Conservation (phyloP, 2,888 invertebrate species). For the Heliconius cydno region DNA sequence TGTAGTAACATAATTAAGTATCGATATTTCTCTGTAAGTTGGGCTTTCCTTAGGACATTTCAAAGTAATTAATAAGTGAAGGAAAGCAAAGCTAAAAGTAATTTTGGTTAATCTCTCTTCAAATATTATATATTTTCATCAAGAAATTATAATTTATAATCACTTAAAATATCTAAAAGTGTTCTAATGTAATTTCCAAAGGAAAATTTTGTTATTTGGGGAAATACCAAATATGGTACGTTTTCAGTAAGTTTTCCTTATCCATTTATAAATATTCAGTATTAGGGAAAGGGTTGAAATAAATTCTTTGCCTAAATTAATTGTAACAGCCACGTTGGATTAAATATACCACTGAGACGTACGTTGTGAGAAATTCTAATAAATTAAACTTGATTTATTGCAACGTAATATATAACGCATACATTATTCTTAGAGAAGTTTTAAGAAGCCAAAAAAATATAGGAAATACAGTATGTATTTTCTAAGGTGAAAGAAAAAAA, state of each 20-base stretch:
- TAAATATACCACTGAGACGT: conserved; percentile 5
- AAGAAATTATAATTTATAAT: not conserved
- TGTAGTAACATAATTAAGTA: not conserved
- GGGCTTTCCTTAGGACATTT: not conserved
- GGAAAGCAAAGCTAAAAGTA: too few species aligned
- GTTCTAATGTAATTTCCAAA: not conserved
- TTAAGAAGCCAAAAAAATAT: not conserved
- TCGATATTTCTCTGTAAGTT: not conserved
- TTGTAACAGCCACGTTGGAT: not conserved
- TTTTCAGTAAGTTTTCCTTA: not conserved
- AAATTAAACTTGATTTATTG: conserved; percentile 5
- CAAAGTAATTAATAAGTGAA: too few species aligned
- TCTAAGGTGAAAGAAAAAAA: too few species aligned
- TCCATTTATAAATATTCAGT: conserved; percentile 6
- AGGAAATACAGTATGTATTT: not conserved
- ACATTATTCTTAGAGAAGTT: not conserved
- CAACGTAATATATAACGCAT: not conserved
- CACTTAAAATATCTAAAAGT: not conserved
- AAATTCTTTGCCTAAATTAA: conserved; percentile 13
- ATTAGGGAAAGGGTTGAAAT: not conserved
- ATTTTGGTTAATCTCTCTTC: not conserved
- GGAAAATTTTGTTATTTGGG: not conserved
- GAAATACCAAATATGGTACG: not conserved
- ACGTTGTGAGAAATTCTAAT: not conserved
- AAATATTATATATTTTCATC: not conserved